These are phyloP conservation scores for Potorous gilbertii DNA, from an alignment of 2,797 vertebrate species.

Conservation along the genomic window DNA sequence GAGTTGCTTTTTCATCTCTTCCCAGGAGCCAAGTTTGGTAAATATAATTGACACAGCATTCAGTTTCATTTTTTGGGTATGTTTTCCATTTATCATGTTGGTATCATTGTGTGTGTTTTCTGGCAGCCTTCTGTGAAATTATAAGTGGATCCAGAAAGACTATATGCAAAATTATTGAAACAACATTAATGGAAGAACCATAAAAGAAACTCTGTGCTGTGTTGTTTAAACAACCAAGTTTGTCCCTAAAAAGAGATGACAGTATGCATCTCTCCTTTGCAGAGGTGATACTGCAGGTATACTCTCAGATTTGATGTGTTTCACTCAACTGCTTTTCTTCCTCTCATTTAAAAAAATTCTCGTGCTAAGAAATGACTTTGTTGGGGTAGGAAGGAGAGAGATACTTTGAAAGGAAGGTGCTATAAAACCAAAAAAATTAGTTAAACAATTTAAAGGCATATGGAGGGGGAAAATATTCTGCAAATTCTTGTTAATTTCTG, in stretches of 20 bases:
- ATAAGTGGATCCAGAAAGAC: not conserved
- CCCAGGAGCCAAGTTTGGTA: not conserved
- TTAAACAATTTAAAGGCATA: not conserved
- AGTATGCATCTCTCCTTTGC: not conserved
- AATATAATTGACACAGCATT: not conserved
- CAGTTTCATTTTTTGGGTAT: not conserved
- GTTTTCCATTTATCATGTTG: not conserved
- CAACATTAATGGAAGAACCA: not conserved
- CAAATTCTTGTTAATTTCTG: not conserved
- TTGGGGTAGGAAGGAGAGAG: not conserved
- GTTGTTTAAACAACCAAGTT: not conserved
- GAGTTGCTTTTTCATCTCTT: not conserved
- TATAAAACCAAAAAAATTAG: not conserved
- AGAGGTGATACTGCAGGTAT: not conserved
- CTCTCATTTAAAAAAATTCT: not conserved
- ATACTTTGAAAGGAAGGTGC: not conserved
- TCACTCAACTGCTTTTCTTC: not conserved
- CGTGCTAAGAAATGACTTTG: not conserved
- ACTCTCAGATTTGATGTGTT: not conserved
- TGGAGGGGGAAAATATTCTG: not conserved
- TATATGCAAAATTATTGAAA: not conserved
- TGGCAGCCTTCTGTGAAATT: not conserved
- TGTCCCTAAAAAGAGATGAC: not conserved
- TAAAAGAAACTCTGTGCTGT: not conserved
- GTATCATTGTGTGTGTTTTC: not conserved